phyloP scores from a whole-genome alignment of 2,797 vertebrate genomes.

The Oreochromis grahami region DNA sequence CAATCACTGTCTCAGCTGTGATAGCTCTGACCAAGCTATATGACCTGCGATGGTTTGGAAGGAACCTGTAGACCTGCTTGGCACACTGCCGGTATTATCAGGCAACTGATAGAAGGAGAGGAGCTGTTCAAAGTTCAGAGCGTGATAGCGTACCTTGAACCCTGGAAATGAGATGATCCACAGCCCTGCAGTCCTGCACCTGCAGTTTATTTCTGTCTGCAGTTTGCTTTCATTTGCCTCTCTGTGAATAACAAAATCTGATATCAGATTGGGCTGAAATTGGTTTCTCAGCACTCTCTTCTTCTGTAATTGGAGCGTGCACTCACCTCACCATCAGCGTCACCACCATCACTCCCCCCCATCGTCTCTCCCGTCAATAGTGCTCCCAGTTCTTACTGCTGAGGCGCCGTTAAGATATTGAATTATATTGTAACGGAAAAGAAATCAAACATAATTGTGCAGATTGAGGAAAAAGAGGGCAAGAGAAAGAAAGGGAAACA shows the following conservation, averaged over 20 bases:
- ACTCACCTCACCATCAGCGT: neutral
- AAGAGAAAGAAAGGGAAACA: neutral
- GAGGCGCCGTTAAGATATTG: constrained; percentile 24
- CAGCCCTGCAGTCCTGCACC: neutral
- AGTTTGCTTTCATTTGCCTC: neutral
- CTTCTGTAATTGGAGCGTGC: neutral
- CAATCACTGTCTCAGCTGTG: neutral
- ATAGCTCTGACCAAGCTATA: neutral
- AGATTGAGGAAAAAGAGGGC: neutral
- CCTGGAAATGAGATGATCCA: neutral
- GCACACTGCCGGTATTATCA: constrained; percentile 25
- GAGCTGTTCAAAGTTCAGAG: constrained; percentile 21
- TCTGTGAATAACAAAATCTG: constrained; percentile 26
- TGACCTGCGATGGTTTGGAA: neutral
- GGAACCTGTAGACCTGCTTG: neutral
- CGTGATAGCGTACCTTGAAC: neutral
- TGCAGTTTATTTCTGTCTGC: neutral
- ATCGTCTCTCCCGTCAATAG: neutral
- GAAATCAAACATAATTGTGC: constrained; percentile 30
- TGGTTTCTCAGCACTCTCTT: constrained; percentile 1
- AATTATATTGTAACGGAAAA: constrained; percentile 34
- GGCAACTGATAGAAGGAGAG: constrained; percentile 1
- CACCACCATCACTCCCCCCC: neutral
- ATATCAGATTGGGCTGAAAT: constrained; percentile 34
- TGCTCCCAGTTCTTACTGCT: neutral